Conservation (phyloP, 2,888 invertebrate species). For the Julus scandinavius region DNA sequence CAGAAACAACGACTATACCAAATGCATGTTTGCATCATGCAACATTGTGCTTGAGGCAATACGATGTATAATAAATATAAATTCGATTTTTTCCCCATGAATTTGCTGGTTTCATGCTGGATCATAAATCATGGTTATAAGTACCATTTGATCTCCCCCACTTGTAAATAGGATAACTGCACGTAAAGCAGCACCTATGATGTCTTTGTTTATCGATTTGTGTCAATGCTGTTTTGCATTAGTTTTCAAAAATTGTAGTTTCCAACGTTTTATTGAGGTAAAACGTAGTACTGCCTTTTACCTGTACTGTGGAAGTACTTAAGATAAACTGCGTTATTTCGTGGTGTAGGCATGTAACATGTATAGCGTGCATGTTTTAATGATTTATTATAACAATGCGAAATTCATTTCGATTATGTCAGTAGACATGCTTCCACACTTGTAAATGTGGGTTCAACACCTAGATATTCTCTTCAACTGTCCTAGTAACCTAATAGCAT, state of each 20-base stretch:
- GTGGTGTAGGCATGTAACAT: not conserved
- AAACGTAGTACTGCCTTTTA: not conserved
- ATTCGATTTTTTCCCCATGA: not conserved
- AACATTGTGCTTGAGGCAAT: too few relatives aligned
- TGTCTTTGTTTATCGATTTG: not conserved
- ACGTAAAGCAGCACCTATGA: not conserved
- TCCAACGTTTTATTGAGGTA: not conserved
- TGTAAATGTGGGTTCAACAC: not conserved
- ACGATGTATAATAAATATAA: not conserved
- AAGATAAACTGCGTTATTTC: not conserved
- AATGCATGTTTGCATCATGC: too few relatives aligned
- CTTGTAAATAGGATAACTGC: not conserved
- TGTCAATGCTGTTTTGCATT: not conserved
- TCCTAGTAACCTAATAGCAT: not conserved
- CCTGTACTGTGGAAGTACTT: not conserved
- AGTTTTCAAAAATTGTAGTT: not conserved
- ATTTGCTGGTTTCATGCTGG: not conserved
- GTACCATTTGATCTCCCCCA: not conserved
- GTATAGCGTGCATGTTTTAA: not conserved
- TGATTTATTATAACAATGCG: constrained; percentile 7
- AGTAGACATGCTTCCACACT: not conserved
- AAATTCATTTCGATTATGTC: constrained; percentile 10
- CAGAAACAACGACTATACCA: too few relatives aligned
- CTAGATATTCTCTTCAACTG: not conserved
- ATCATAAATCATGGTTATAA: not conserved